These are phyloP conservation scores for Phacellophora camtschatica DNA, from an alignment of 30 jellyfish, hydroid and myxozoan species.

Conservation along the genomic window DNA sequence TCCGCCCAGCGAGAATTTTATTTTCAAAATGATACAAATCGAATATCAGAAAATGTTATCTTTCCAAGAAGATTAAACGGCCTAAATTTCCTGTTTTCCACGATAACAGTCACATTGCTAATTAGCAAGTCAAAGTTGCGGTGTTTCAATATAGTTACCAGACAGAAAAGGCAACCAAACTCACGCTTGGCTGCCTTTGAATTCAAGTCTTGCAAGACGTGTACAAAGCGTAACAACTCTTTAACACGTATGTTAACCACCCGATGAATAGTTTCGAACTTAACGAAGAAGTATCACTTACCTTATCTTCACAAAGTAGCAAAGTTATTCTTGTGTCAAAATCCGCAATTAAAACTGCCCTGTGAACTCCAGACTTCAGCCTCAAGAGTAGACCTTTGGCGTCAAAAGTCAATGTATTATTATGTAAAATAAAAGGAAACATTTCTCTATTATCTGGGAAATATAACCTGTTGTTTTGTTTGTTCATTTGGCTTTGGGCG, in stretches of 20 bases:
- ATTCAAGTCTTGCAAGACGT: conserved; percentile 34
- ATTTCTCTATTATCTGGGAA: conserved; percentile 38
- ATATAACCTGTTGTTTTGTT: conserved; percentile 73
- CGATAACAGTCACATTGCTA: no score
- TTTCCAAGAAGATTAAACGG: no score
- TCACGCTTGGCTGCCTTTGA: conserved; percentile 63
- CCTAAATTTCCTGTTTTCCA: no score
- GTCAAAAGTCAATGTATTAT: conserved; percentile 38
- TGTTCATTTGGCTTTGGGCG: conserved; percentile 69
- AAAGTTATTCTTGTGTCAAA: not conserved
- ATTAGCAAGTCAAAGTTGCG: no score
- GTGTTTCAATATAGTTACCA: not conserved
- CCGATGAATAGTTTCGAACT: not conserved
- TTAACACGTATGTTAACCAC: conserved; percentile 3
- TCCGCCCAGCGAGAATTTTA: no score
- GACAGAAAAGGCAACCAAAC: conserved; percentile 9
- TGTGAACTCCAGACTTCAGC: conserved; percentile 57
- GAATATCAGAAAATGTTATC: no score
- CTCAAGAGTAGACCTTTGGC: conserved; percentile 1
- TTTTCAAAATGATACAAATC: no score
- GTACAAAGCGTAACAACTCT: conserved; percentile 58
- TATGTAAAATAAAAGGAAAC: conserved; percentile 70
- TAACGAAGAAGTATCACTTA: no score
- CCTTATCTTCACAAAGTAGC: no score
- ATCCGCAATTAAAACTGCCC: conserved; percentile 26